Base-by-base conservation (phyloP, 2,797 vertebrate species). In the Anomalospiza imberbis region DNA sequence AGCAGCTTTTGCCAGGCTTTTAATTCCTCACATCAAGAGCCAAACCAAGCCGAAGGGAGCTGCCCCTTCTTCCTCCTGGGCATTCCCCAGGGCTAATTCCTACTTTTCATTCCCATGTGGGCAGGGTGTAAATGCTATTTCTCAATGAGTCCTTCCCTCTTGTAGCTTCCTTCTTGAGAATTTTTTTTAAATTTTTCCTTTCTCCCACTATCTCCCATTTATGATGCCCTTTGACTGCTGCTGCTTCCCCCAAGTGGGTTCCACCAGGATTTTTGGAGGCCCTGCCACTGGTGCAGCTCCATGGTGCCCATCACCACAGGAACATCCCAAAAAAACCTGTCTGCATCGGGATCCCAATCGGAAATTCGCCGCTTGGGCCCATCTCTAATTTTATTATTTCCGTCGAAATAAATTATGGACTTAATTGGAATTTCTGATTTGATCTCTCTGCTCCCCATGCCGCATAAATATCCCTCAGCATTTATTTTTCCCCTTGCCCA, bases 381-480 rank as follows among this genome's bases (percentile, higher is more conserved):
- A 60, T 77, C 77, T 94, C 93, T 94, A 93, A 95, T 94, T 88
- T 86, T 91, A 93, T 83, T 66, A 84, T 96, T 96, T 96, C 92
- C 94, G 81, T 72, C 12, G 82, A 94, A 96, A 94, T 92, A 96
- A 97, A 95, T 96, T 94, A 92, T 84, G 82, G 70, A 29, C 93
- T 92, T 96, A 96, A 97, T 96, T 96, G 96, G 94, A 97, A 95
- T 95, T 96, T 96, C 92, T 94, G 91, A 60, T 85, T 89, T 50
- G 63, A 73, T 94, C 81, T 51, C 5, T 22, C 85, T 53, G 16
- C 93, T 92, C 88, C 91, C 91, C 47, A 13, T 0, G 91, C 87
- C 76, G 78, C 87, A 94, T 51, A 93, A 96, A 93, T 85, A 97
- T 80, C 96, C 95, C 95, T 93, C 81, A 94, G 94, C 94, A 94